Conservation (phyloP, 2,113 vertebrate genomes). For the Calypte anna region DNA sequence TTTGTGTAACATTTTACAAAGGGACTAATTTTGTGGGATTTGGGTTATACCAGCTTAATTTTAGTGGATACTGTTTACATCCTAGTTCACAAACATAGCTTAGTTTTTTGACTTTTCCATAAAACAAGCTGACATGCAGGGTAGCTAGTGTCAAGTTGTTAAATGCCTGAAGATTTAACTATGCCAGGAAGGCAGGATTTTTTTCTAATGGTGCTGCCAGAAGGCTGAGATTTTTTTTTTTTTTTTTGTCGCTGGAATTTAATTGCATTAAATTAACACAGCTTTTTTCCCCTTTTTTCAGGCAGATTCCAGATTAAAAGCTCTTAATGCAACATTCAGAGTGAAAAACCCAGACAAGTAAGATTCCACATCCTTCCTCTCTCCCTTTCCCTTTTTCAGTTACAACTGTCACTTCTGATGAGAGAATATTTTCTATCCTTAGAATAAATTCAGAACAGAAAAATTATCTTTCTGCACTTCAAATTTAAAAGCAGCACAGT, state of each 20-base stretch:
- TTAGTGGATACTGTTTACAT: not conserved
- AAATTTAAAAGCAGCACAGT: not conserved
- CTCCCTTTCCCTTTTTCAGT: conserved; percentile 27
- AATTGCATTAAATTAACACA: conserved; percentile 78
- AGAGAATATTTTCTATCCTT: conserved; percentile 50
- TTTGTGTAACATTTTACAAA: conserved; percentile 38
- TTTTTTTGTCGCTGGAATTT: conserved; percentile 68
- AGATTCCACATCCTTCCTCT: conserved; percentile 67
- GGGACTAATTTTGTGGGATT: conserved; percentile 5
- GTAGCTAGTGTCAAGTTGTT: conserved; percentile 6
- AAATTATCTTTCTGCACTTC: conserved; percentile 27
- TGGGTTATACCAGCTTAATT: conserved; percentile 25
- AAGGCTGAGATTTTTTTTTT: conserved; percentile 42
- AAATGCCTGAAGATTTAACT: not conserved
- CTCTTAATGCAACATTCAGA: conserved; percentile 96
- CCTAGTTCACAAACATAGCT: not conserved
- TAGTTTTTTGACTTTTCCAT: not conserved
- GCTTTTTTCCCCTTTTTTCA: conserved; percentile 73
- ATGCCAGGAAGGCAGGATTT: not conserved
- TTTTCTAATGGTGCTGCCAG: conserved; percentile 55
- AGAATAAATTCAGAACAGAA: conserved; percentile 69
- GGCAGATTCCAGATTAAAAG: conserved; percentile 96
- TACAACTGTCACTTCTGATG: not conserved
- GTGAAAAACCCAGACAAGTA: conserved; percentile 98
- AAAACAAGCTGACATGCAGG: not conserved